Percentiles rank a stretch among this genome's conserved stretches.
Conservation (phyloP, 2,113 vertebrate genomes). For the Notechis scutatus region DNA sequence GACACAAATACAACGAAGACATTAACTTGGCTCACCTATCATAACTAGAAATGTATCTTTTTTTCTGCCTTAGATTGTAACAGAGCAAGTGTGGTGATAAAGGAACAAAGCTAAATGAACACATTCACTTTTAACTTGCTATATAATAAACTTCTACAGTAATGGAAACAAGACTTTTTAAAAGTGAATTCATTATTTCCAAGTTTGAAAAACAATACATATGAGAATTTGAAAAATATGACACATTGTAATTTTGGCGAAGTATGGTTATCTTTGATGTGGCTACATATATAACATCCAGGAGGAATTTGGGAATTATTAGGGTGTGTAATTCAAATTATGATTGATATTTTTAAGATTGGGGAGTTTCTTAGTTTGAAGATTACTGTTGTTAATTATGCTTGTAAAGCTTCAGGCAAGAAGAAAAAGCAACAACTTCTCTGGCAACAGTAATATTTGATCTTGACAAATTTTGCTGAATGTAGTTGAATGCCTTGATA, state of each 20-base stretch:
- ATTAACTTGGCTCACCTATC: not conserved
- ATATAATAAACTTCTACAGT: not conserved
- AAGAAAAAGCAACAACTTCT: not conserved
- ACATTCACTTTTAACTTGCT: not conserved
- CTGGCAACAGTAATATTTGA: constrained; percentile 13
- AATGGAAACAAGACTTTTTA: not conserved
- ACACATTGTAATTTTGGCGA: constrained; percentile 19
- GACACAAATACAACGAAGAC: not conserved
- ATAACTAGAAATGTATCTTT: not conserved
- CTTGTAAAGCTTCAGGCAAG: constrained; percentile 25
- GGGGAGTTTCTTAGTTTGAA: constrained; percentile 2
- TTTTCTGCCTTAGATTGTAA: not conserved
- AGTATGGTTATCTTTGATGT: constrained; percentile 5
- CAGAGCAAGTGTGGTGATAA: rapidly evolving
- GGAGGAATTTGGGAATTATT: constrained; percentile 35
- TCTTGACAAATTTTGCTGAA: not conserved
- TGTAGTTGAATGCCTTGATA: not conserved
- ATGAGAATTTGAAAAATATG: not conserved
- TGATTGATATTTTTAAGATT: constrained; percentile 24
- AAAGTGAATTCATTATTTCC: not conserved
- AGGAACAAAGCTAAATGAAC: not conserved
- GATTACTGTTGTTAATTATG: constrained; percentile 40
- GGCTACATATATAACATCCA: constrained; percentile 27
- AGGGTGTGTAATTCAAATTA: constrained; percentile 18
- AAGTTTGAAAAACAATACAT: not conserved